phyloP scores from a whole-genome alignment of 2,113 vertebrate species.

The Protomyctophum bolini region DNA sequence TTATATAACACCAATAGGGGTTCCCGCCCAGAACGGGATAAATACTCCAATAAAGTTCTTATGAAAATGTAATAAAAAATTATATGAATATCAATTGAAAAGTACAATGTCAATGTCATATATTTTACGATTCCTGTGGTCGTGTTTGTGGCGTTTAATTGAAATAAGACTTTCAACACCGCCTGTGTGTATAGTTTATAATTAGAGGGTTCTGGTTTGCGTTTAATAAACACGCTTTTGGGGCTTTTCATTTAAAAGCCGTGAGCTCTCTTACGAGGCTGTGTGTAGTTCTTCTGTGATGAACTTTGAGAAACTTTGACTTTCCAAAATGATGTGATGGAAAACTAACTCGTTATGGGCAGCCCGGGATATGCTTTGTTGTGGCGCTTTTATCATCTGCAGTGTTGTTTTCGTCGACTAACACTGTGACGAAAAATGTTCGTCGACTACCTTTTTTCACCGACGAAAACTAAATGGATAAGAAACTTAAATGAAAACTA shows the following conservation, averaged over 20 bases:
- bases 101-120: neutral
- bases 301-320: neutral
- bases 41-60: neutral
- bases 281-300: neutral
- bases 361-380: constrained; percentile 12
- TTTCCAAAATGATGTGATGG: constrained; percentile 20
- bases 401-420: neutral
- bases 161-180: neutral
- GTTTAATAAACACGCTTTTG: constrained; percentile 1
- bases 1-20: too few species aligned
- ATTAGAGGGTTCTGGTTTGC: neutral
- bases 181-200: neutral
- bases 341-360: constrained; percentile 4
- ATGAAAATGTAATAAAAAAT: neutral
- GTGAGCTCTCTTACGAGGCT: neutral
- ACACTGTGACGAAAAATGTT: too few species aligned
- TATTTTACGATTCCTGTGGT: neutral
- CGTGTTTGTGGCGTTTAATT: neutral
- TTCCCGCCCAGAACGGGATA: too few species aligned
- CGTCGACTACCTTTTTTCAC: too few species aligned
- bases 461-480: too few species aligned
- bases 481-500: too few species aligned
- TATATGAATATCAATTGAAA: neutral
- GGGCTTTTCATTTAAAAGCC: neutral
- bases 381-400: constrained; percentile 17